Evolutionary conservation across 2,797 vertebrate genomes (phyloP).

Genomic region (Clarias pachynema): DNA sequence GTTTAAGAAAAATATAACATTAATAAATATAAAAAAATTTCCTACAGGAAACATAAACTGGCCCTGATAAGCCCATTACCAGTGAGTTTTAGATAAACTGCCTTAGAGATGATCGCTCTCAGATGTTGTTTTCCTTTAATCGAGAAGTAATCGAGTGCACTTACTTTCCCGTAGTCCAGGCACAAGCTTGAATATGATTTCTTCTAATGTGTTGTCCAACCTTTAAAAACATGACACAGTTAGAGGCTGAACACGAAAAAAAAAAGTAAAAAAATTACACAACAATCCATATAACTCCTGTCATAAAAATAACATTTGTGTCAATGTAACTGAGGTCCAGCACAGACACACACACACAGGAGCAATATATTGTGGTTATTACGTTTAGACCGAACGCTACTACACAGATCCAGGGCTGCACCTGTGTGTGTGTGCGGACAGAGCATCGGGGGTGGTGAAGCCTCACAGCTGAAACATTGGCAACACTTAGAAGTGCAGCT

Average conservation of each 20-base stretch:
- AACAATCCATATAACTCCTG: neutral
- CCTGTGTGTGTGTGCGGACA: conserved; percentile 15
- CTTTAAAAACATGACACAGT: conserved; percentile 66
- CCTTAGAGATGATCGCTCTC: neutral
- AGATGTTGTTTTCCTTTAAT: conserved; percentile 15
- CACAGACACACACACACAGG: neutral
- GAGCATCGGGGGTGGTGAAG: neutral
- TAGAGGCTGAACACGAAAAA: neutral
- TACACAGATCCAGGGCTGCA: neutral
- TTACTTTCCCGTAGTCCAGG: conserved; percentile 96
- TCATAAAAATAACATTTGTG: neutral
- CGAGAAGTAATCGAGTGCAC: conserved; percentile 57
- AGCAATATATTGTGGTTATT: neutral
- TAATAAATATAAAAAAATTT: neutral
- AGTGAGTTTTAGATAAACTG: neutral
- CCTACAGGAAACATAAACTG: too few species aligned
- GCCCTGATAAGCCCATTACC: neutral
- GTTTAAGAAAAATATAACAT: neutral
- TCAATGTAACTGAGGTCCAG: neutral
- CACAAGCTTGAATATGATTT: conserved; percentile 99
- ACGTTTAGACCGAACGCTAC: neutral
- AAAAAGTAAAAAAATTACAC: neutral
- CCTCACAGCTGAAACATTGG: conserved; percentile 33
- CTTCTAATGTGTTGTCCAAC: conserved; percentile 97
- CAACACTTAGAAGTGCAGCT: conserved; percentile 47